Base-by-base conservation (phyloP, 2,888 invertebrate species). In the Amphiduros pacificus region DNA sequence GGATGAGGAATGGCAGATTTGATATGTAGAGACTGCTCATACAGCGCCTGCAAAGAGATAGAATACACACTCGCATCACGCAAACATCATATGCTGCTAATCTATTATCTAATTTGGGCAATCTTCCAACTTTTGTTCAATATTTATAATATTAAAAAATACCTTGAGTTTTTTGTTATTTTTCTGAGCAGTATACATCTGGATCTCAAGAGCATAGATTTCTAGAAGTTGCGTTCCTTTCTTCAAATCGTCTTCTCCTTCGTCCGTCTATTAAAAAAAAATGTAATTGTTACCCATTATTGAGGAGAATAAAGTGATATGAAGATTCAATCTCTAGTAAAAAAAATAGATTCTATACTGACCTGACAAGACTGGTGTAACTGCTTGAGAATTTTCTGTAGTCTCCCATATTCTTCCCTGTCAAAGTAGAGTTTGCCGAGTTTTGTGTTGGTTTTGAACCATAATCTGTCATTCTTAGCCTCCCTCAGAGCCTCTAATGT, bases 1-100 rank as follows among this genome's bases (percentile, higher is more conserved):
- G 99, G 99, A 88, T 99, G 99, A n/a, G 99, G 98, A 80, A 99
- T 99, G 55, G 98, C 99, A 44, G 97, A 96, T 83, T 99, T 99
- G 73, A 99, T 98, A 82, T 97, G 95, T 69, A 99, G 86, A 1
- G 97, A 97, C 81, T 98, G 96, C 83, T 99, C 98, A 78, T 99
- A 99, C 17, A 99, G 85, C 1, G 93, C 91, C 85, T 85, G 70
- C 9, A 72, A 58, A 11, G 26, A 28, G 14, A 58, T 11, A 31
- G 54, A 4, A 31, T 31, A 22, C 17, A n/a, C n/a, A n/a, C n/a
- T n/a, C n/a, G n/a, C n/a, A n/a, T n/a, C n/a, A n/a, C n/a, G n/a
- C n/a, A n/a, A n/a, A n/a, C n/a, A n/a, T n/a, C n/a, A n/a, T n/a
- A n/a, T n/a, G n/a, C n/a, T n/a, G n/a, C n/a, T n/a, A n/a, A n/a